Conservation (phyloP, 2,888 invertebrate species). For the Diplolepis rosae region DNA sequence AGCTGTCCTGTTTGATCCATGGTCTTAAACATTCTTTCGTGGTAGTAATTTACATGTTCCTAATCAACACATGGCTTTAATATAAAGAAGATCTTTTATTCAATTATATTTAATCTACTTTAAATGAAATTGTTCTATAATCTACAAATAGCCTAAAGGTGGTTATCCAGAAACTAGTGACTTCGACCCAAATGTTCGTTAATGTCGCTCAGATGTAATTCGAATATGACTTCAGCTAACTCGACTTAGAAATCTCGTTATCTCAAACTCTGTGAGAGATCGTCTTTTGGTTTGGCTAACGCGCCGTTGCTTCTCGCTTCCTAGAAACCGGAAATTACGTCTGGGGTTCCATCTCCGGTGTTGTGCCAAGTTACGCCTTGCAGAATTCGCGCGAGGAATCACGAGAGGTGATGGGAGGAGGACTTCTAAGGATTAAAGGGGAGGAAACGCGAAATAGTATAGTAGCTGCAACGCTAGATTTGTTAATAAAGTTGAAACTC, state of each 20-base stretch:
- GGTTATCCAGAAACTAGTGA: not conserved
- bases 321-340: conserved; percentile 71
- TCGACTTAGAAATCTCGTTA: conserved; percentile 54
- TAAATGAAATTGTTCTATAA: not conserved
- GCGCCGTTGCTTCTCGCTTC: conserved; percentile 51
- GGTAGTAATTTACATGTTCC: no score
- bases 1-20: no score
- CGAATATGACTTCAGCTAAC: conserved; percentile 43
- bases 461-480: not conserved
- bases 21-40: no score
- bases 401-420: conserved; percentile 26
- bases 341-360: conserved; percentile 73
- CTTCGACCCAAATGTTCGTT: conserved; percentile 19
- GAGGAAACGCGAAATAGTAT: conserved; percentile 10
- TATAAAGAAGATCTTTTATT: no score
- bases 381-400: conserved; percentile 46
- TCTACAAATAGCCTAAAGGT: not conserved
- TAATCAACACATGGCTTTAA: no score
- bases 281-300: conserved; percentile 70
- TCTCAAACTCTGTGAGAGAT: conserved; percentile 59
- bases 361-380: conserved; percentile 64
- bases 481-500: conserved; percentile 21
- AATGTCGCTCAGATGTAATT: conserved; percentile 32
- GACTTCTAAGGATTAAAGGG: conserved; percentile 30
- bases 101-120: not conserved